These are phyloP conservation scores for Megalops cyprinoides DNA, from an alignment of 2,797 vertebrate genomes.

Conservation along the genomic window DNA sequence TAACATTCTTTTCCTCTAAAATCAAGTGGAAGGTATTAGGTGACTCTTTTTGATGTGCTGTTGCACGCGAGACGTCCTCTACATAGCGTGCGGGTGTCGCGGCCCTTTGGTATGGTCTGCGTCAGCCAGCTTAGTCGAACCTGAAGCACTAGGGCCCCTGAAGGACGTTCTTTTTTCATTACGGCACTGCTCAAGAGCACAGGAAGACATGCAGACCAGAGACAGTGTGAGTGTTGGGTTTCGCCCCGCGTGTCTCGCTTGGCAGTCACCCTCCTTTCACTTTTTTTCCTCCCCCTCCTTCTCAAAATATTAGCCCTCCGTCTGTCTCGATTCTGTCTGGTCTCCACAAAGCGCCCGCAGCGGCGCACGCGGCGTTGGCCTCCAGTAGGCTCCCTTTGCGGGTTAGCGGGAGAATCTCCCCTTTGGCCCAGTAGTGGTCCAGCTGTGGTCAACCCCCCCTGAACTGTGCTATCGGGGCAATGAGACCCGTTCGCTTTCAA, in stretches of 20 bases:
- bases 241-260: not conserved
- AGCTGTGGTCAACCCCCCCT: conserved; percentile 7
- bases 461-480: not conserved
- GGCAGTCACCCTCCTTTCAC: not conserved
- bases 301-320: conserved; percentile 39
- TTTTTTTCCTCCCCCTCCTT: conserved; percentile 19
- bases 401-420: conserved; percentile 21
- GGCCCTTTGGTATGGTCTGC: not conserved
- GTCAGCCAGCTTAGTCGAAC: not conserved
- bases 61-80: not conserved
- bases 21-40: not conserved
- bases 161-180: not conserved
- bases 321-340: conserved; percentile 27
- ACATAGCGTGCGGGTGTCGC: not conserved
- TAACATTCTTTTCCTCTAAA: not conserved
- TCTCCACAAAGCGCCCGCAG: not conserved
- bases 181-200: not conserved
- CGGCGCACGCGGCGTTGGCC: not conserved
- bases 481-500: conserved; percentile 28
- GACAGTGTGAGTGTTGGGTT: not conserved
- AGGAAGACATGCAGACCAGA: conserved; percentile 31
- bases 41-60: not conserved
- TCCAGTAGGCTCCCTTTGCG: conserved; percentile 17
- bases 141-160: not conserved
- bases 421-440: not conserved